phyloP scores from a whole-genome alignment of 2,797 vertebrate species.

The Pipistrellus kuhlii region DNA sequence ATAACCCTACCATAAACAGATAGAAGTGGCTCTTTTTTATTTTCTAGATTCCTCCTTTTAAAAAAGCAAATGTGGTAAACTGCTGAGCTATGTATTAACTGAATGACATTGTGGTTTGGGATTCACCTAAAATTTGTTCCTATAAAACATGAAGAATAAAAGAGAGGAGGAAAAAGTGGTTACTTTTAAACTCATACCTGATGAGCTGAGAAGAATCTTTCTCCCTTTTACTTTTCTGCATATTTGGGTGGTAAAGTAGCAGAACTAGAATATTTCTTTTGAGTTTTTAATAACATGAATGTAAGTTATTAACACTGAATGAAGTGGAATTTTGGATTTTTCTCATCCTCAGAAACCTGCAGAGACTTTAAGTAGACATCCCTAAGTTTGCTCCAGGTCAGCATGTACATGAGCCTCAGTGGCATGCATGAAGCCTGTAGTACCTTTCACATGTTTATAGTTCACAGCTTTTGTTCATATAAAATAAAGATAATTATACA shows the following conservation, averaged over 20 bases:
- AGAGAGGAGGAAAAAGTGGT: not conserved
- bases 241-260: not conserved
- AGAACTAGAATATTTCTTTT: not conserved
- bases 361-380: not conserved
- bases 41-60: conserved; percentile 21
- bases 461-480: not conserved
- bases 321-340: not conserved
- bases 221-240: not conserved
- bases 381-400: not conserved
- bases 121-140: conserved; percentile 28
- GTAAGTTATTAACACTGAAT: not conserved
- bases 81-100: not conserved
- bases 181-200: conserved; percentile 12
- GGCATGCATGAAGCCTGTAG: not conserved
- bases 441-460: not conserved
- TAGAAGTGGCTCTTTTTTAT: conserved; percentile 25
- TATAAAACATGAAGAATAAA: not conserved
- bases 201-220: not conserved
- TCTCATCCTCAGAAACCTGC: not conserved
- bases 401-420: not conserved
- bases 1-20: not conserved
- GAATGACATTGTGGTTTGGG: conserved; percentile 32
- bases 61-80: not conserved
- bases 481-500: not conserved
- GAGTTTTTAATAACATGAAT: not conserved